These are phyloP conservation scores for Podarcis lilfordi DNA, from an alignment of 2,797 vertebrate species.

Conservation along the genomic window DNA sequence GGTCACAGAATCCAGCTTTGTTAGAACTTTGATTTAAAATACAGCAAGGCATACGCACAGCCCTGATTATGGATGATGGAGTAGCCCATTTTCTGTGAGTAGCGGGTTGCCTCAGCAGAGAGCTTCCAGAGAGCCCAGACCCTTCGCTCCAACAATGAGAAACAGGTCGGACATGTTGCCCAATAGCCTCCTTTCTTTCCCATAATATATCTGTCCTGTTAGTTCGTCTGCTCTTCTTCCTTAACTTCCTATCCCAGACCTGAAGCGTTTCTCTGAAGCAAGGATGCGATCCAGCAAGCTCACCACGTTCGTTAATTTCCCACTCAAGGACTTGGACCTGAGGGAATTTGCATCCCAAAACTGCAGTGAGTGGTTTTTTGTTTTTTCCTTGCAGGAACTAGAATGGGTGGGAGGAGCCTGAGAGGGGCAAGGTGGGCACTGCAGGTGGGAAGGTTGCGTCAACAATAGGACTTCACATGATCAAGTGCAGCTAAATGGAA, in stretches of 20 bases:
- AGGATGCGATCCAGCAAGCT: slow-evolving; percentile 91
- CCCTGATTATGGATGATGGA: too few species aligned
- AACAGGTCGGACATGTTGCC: neutral
- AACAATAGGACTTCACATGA: neutral
- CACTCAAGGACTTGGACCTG: slow-evolving; percentile 92
- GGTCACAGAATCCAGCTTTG: neutral
- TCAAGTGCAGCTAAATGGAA: neutral
- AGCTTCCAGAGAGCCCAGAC: too few species aligned
- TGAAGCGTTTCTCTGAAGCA: slow-evolving; percentile 95
- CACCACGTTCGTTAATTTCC: slow-evolving; percentile 93
- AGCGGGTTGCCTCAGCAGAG: neutral
- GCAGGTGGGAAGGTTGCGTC: neutral
- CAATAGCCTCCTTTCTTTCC: neutral
- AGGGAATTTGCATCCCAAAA: slow-evolving; percentile 89
- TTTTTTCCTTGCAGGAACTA: fast-evolving
- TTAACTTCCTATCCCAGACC: slow-evolving; percentile 85
- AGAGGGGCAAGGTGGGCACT: neutral
- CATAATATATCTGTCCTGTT: fast-evolving
- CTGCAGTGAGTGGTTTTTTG: slow-evolving; percentile 83
- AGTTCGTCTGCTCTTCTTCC: slow-evolving; percentile 58
- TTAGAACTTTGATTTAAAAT: neutral
- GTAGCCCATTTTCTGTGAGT: neutral
- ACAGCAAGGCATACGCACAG: too few species aligned
- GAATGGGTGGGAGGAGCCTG: neutral
- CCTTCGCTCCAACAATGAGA: too few species aligned